Evolutionary conservation across 2,113 vertebrate genomes (phyloP).

Genomic region (Aphyosemion australe): DNA sequence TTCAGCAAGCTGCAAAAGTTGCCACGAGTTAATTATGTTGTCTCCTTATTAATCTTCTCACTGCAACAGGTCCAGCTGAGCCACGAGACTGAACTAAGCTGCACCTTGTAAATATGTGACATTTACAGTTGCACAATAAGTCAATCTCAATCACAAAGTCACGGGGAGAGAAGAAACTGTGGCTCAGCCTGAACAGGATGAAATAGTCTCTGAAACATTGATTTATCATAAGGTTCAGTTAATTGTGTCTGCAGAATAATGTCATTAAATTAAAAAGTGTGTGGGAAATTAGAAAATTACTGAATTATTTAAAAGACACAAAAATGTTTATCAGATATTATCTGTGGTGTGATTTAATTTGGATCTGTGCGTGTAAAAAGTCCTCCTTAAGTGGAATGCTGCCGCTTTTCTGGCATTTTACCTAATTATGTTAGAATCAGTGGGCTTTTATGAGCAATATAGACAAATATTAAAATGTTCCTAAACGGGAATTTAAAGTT

Average conservation of each 20-base stretch:
- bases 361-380: no score
- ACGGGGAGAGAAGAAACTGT: slow-evolving; percentile 25
- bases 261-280: slow-evolving; percentile 9
- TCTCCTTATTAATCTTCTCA: slow-evolving; percentile 48
- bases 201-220: slow-evolving; percentile 22
- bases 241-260: slow-evolving; percentile 6
- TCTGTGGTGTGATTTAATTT: no score
- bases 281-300: neutral
- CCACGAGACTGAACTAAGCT: slow-evolving; percentile 30
- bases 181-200: slow-evolving; percentile 16
- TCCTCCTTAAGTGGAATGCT: no score
- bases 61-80: slow-evolving; percentile 64
- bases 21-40: slow-evolving; percentile 58
- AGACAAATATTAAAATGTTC: neutral
- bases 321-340: no score
- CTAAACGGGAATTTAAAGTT: slow-evolving; percentile 8
- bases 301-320: slow-evolving; percentile 1
- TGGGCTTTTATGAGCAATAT: neutral
- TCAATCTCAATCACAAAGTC: slow-evolving; percentile 30
- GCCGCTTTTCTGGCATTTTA: neutral
- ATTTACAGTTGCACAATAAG: slow-evolving; percentile 13
- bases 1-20: slow-evolving; percentile 47
- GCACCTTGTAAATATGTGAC: slow-evolving; percentile 24
- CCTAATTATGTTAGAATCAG: neutral
- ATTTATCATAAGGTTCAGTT: slow-evolving; percentile 7